Base-by-base conservation (phyloP, 2,113 vertebrate species). In the Bagarius yarrelli region DNA sequence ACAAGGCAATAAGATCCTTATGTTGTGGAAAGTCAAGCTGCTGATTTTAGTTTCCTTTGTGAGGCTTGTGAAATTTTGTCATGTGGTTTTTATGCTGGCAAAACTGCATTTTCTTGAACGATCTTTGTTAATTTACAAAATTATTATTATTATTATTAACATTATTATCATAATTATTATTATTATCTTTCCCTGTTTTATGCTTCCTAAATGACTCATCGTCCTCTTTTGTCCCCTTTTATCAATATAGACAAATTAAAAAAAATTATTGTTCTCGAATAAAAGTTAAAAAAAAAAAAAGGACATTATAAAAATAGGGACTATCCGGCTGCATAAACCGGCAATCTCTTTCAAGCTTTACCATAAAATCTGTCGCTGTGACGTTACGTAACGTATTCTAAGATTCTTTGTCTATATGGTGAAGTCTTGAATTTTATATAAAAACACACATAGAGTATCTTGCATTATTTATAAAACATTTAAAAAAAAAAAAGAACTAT, bases 351-450 rank as follows among this genome's bases (percentile, higher is more conserved):
- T 88, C 88, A 87, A 93, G 93, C 93, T 93, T 95, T 94, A 94
- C 89, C 94, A 94, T 94, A 88, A 92, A 73, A 90, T 92, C 90
- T 95, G 94, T 96, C 94, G 92, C 90, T 88, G 91, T 95, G 89
- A 88, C 84, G 86, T 89, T 87, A 80, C 80, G 77, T 83, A 84
- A 93, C 92, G 91, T 96, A 92, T 89, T 88, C 88, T 93, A 93
- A 94, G 85, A 91, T 92, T 92, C 92, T 94, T 95, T 96, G 95
- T 97, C 94, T 89, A 87, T 90, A 88, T 79, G 88, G 87, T 94
- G 90, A 91, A 95, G 93, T 96, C 95, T 91, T 96, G 94, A 95
- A 94, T 98, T 98, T 98, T 97, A 95, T 98, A 97, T 60, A 5
- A 72, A 64, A 80, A 82, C 95, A 85, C 85, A 91, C 88, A 89